Base-by-base conservation (phyloP, 2,113 vertebrate species). In the Oceanodroma tethys region DNA sequence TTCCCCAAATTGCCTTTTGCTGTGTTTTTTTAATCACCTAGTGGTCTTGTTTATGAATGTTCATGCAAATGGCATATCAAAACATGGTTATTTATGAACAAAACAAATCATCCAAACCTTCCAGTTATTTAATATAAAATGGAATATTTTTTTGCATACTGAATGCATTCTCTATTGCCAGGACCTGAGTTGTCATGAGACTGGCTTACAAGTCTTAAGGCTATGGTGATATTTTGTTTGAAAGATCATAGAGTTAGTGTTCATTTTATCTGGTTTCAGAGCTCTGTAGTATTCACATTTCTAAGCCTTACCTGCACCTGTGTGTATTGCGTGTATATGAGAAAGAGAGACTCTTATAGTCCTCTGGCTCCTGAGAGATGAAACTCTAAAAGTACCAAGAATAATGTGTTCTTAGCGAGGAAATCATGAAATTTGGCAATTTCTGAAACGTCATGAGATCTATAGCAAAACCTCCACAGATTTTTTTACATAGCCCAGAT, bases 71-170 rank as follows among this genome's bases (percentile, higher is more conserved):
- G 20, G 27, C 30, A 4, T 81, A 81, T 68, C 45, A 81, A 92
- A 94, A 45, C 52, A 91, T 86, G 72, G 56, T 68, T 92, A 93
- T 86, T 97, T 94, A 97, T 93, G 75, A 95, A 83, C 80, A 93
- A 92, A 95, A 81, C 43, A 78, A 94, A 88, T 81, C 13, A 95
- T 63, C 43, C 83, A 84, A 67, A 78, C 36, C 47, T 71, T 83
- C 32, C 40, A 86, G 26, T 90, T 67, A 47, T 91, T 95, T 88
- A 13, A 38, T 25, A 75, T 48, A 52, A 92, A 86, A 81, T 18
- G 5, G 72, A 95, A 76, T 80, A 50, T 38, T 74, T 92, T 92
- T 91, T 84, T 72, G 79, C 60, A 66, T 81, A 50, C 26, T 43
- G 29, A 72, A 78, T 47, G 5, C 5, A 19, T 86, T 90, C 66